Evolutionary conservation across 1,140 invertebrate genomes (phyloP).

Genomic region (Oppia nitens): DNA sequence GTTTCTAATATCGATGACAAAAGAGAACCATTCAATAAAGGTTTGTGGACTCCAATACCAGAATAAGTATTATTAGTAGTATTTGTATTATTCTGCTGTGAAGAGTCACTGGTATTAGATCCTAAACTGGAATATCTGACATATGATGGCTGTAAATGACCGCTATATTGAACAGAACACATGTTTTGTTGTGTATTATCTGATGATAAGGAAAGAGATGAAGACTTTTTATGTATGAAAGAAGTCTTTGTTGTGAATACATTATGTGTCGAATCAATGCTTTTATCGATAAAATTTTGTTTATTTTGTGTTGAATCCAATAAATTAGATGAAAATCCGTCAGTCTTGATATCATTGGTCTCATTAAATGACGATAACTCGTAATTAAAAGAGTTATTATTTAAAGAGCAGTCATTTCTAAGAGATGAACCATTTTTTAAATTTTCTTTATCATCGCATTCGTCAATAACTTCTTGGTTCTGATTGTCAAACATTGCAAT

Average conservation of each 20-base stretch:
- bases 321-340: not conserved
- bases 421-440: not conserved
- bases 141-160: constrained; percentile 10
- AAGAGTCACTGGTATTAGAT: not conserved
- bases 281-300: not conserved
- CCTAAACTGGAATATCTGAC: not conserved
- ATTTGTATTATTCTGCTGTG: not conserved
- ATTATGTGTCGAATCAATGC: not conserved
- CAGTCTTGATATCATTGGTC: not conserved
- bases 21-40: not conserved
- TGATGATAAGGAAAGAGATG: not conserved
- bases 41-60: not conserved
- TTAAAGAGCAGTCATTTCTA: not conserved
- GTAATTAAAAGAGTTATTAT: not conserved
- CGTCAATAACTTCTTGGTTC: not conserved
- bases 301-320: not conserved
- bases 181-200: not conserved
- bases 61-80: not conserved
- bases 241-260: not conserved
- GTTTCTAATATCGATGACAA: constrained; percentile 48
- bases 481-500: not conserved
- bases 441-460: not conserved
- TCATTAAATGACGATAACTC: not conserved
- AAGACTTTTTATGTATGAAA: not conserved
- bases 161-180: not conserved